Evolutionary conservation across 1,140 invertebrate species (phyloP).

Genomic region (Sitophilus oryzae): DNA sequence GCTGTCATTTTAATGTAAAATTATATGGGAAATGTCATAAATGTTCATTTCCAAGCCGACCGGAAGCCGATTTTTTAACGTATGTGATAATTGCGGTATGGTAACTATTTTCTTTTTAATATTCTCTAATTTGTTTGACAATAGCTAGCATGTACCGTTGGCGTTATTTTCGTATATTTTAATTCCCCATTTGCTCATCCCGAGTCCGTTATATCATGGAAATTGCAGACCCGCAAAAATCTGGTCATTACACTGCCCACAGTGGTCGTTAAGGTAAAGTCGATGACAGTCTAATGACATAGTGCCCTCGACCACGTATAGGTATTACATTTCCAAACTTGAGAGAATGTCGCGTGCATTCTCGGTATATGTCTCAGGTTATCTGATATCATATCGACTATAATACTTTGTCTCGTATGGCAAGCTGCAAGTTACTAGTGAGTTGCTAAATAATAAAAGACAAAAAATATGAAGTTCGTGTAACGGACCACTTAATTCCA

Average conservation of each 20-base stretch:
- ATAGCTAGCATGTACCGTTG: no score
- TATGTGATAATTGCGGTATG: no score
- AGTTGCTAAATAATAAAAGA: not conserved
- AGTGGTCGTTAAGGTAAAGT: not conserved
- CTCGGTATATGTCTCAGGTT: not conserved
- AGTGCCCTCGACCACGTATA: slow-evolving; percentile 1
- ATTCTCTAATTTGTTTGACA: no score
- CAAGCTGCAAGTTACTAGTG: not conserved
- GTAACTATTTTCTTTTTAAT: no score
- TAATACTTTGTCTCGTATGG: not conserved
- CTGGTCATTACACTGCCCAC: slow-evolving; percentile 1
- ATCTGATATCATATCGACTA: slow-evolving; percentile 1
- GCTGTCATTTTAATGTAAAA: no score
- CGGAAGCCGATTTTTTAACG: no score
- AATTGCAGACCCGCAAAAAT: not conserved
- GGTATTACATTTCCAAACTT: not conserved
- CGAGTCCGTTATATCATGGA: no score
- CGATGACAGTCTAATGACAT: slow-evolving; percentile 4
- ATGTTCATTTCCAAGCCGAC: no score
- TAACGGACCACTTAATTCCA: no score
- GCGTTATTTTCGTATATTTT: no score
- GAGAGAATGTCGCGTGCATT: not conserved
- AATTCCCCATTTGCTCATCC: no score
- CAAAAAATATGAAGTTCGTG: not conserved
- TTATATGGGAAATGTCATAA: no score